Conservation (phyloP, 92 coral and sea anemone genomes). For the Paramuricea clavata region DNA sequence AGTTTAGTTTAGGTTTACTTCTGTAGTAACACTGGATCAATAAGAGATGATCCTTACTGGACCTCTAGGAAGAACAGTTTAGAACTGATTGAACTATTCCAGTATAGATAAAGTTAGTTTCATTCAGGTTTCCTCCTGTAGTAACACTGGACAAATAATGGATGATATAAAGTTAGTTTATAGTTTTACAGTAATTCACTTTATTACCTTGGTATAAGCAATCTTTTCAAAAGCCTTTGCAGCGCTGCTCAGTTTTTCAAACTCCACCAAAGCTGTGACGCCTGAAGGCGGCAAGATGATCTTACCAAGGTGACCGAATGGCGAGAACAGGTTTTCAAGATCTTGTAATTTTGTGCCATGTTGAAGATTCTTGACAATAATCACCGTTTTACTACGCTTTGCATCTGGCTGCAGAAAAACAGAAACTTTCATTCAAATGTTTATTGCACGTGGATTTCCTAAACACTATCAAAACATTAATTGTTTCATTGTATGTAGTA, state of each 20-base stretch:
- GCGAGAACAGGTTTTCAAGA: slow-evolving; percentile 75
- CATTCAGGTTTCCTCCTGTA: too few species aligned
- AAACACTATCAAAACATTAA: too few species aligned
- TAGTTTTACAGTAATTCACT: neutral
- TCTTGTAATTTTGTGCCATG: slow-evolving; percentile 85
- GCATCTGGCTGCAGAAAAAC: slow-evolving; percentile 75
- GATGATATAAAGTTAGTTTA: neutral
- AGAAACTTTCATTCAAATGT: neutral
- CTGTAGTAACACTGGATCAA: too few species aligned
- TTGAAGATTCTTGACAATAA: slow-evolving; percentile 93
- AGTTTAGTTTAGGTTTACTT: too few species aligned
- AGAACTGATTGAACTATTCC: too few species aligned
- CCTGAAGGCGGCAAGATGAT: slow-evolving; percentile 91
- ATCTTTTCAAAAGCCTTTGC: slow-evolving; percentile 92
- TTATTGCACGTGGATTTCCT: neutral
- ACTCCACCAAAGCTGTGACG: slow-evolving; percentile 91
- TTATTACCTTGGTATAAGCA: slow-evolving; percentile 95
- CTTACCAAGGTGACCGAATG: slow-evolving; percentile 89
- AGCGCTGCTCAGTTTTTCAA: slow-evolving; percentile 86
- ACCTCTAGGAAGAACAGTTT: too few species aligned
- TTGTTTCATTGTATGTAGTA: neutral
- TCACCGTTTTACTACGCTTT: slow-evolving; percentile 89
- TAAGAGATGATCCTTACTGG: too few species aligned
- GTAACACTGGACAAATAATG: too few species aligned
- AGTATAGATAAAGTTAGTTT: too few species aligned